phyloP scores from a whole-genome alignment of 2,113 vertebrate species.

The Ictalurus punctatus region DNA sequence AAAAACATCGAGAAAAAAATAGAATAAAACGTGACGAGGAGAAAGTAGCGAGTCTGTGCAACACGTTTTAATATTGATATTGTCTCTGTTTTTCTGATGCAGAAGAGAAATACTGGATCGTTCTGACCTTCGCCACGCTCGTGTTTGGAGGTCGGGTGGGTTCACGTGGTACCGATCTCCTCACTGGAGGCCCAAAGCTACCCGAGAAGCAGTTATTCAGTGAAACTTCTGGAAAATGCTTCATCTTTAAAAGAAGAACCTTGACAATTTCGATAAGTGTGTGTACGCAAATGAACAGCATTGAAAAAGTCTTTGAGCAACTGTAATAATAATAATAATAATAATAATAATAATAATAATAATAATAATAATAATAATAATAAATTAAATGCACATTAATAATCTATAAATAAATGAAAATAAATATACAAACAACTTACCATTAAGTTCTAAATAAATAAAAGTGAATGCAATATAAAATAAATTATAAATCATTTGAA shows the following conservation, averaged over 20 bases:
- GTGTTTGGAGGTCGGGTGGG: constrained; percentile 16
- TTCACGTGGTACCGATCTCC: background rate
- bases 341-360: no score
- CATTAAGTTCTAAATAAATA: constrained; percentile 65
- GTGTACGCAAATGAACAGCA: constrained; percentile 46
- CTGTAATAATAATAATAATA: constrained; percentile 15
- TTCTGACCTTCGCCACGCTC: constrained; percentile 2
- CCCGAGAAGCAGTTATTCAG: background rate
- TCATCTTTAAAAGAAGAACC: constrained; percentile 31
- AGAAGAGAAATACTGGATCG: background rate
- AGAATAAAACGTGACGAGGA: background rate
- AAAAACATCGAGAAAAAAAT: no score
- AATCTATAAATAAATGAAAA: background rate
- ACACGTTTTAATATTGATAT: constrained; percentile 11
- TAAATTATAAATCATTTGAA: background rate
- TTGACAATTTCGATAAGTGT: constrained; percentile 45
- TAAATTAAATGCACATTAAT: background rate
- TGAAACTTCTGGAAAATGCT: constrained; percentile 38
- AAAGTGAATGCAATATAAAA: constrained; percentile 29
- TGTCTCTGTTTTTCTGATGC: background rate
- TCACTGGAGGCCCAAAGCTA: background rate
- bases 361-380: no score
- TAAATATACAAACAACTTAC: background rate
- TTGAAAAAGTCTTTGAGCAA: constrained; percentile 60
- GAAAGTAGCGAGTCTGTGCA: background rate